Base-by-base conservation (phyloP, 2,888 invertebrate species). In the Aromia moschata region DNA sequence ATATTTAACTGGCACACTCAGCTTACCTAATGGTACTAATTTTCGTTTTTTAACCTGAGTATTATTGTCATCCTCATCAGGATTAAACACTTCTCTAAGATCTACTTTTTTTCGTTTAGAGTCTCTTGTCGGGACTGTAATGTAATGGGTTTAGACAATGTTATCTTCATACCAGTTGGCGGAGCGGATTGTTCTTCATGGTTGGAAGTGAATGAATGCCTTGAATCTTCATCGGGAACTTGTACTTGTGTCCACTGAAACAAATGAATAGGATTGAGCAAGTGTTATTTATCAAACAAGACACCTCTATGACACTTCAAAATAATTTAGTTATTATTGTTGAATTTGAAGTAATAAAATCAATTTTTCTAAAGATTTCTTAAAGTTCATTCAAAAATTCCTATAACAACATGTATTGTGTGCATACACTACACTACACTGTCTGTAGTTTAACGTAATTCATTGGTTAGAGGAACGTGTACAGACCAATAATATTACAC, bases 11-110 rank as follows among this genome's bases (percentile, higher is more conserved):
- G n/a, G n/a, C n/a, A n/a, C n/a, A n/a, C n/a, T n/a, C n/a, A n/a
- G n/a, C 71, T 75, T 77, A 89, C 89, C 90, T 75, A 91, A 81
- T 70, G 91, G 91, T 77, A 91, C 89, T 70, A 93, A 83, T 83
- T 92, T 93, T 68, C 93, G 84, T 81, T 90, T 91, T 77, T 90
- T 91, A 54, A 82, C 81, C 57, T 81, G 80, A 45, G 82, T 79
- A 56, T 75, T 79, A 59, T 79, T 82, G 59, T 89, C 89, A 68
- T 91, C 91, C 69, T 93, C 93, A 69, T 93, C 93, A 58, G 90
- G 91, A 80, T 92, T 93, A 77, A 94, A 94, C 2, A 94, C 93
- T 74, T 92, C 92, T 66, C 91, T 89, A 0, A 94, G 88, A 67
- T 91, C 91, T 61, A 92, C 84, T 77, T 91, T 92, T 80, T 90